Percentiles rank a stretch among this genome's conserved stretches.
Evolutionary conservation across 2,888 invertebrate species (phyloP).

Genomic region (Cephus spinipes): DNA sequence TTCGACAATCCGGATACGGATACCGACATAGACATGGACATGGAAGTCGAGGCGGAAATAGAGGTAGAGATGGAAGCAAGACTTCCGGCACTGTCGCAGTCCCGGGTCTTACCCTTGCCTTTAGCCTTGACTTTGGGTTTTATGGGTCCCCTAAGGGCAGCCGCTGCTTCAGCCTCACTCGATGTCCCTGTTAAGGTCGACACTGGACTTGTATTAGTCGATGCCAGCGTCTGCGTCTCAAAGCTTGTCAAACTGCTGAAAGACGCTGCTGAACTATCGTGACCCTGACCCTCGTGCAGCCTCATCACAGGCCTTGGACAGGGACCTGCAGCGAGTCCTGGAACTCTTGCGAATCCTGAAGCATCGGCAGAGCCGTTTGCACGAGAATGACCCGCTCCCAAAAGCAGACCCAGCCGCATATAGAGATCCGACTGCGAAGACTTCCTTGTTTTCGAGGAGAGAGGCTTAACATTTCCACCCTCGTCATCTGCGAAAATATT

Average conservation of each 20-base stretch:
- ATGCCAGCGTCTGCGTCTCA: slow-evolving; percentile 76
- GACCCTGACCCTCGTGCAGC: slow-evolving; percentile 39
- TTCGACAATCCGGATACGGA: slow-evolving; percentile 83
- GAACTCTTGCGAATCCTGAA: slow-evolving; percentile 47
- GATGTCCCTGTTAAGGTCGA: slow-evolving; percentile 90
- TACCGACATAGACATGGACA: slow-evolving; percentile 76
- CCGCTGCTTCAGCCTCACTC: slow-evolving; percentile 72
- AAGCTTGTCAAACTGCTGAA: slow-evolving; percentile 71
- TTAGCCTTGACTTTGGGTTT: slow-evolving; percentile 50
- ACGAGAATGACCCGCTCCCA: slow-evolving; percentile 76
- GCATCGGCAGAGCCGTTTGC: slow-evolving; percentile 62
- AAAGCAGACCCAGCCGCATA: slow-evolving; percentile 83
- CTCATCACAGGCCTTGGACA: slow-evolving; percentile 39
- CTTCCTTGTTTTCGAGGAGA: slow-evolving; percentile 66
- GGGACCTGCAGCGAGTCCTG: slow-evolving; percentile 33
- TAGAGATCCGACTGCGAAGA: slow-evolving; percentile 83
- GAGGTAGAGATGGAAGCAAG: slow-evolving; percentile 67
- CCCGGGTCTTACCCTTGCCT: slow-evolving; percentile 50
- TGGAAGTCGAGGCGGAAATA: slow-evolving; percentile 62
- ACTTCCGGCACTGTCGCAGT: slow-evolving; percentile 79
- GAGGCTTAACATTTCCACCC: slow-evolving; percentile 76
- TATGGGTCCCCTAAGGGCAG: slow-evolving; percentile 61
- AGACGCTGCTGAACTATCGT: slow-evolving; percentile 63
- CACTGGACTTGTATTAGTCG: slow-evolving; percentile 89
- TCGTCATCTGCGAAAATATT: slow-evolving; percentile 74